A percentile compares a stretch with the other conserved stretches of the same genome.
Evolutionary conservation across 2,797 vertebrate species (phyloP).

Genomic region (Pagetopsis macropterus): DNA sequence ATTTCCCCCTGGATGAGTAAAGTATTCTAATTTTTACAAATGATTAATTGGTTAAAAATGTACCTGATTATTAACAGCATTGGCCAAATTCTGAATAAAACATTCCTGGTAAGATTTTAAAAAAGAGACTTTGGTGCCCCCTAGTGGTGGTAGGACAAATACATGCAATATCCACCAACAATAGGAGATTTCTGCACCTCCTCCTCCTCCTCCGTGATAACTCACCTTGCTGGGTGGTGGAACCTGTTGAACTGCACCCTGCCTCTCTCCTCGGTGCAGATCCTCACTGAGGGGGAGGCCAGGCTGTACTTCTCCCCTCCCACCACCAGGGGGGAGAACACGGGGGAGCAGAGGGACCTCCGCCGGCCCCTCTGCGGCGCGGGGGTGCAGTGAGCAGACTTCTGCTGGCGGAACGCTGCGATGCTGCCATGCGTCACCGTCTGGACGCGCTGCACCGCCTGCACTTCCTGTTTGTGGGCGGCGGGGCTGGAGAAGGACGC

Average conservation of each 20-base stretch:
- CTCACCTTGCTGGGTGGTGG: constrained; percentile 72
- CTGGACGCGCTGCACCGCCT: constrained; percentile 55
- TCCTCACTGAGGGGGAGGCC: constrained; percentile 73
- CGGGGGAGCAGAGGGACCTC: constrained; percentile 74
- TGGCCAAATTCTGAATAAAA: too few species aligned
- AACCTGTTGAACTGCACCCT: constrained; percentile 69
- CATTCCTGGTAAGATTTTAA: too few species aligned
- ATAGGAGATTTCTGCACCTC: too few species aligned
- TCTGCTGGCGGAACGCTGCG: constrained; percentile 69
- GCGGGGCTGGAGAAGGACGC: constrained; percentile 26
- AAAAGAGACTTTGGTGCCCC: not conserved
- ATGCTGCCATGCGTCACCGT: constrained; percentile 55
- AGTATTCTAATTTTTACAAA: too few species aligned
- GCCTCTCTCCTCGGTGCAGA: constrained; percentile 65
- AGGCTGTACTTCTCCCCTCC: constrained; percentile 82
- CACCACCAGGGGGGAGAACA: constrained; percentile 79
- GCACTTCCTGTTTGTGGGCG: constrained; percentile 56
- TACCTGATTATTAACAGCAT: too few species aligned
- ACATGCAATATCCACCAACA: too few species aligned
- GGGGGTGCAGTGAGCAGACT: constrained; percentile 21
- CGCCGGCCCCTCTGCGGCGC: constrained; percentile 70
- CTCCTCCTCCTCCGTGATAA: too few species aligned
- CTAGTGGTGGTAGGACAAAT: not conserved
- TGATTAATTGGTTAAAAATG: too few species aligned
- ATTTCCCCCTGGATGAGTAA: too few species aligned